Percentiles rank a stretch among this genome's conserved stretches.
Evolutionary conservation across 2,888 invertebrate species (phyloP).

Genomic region (Drosophila maculinotata): DNA sequence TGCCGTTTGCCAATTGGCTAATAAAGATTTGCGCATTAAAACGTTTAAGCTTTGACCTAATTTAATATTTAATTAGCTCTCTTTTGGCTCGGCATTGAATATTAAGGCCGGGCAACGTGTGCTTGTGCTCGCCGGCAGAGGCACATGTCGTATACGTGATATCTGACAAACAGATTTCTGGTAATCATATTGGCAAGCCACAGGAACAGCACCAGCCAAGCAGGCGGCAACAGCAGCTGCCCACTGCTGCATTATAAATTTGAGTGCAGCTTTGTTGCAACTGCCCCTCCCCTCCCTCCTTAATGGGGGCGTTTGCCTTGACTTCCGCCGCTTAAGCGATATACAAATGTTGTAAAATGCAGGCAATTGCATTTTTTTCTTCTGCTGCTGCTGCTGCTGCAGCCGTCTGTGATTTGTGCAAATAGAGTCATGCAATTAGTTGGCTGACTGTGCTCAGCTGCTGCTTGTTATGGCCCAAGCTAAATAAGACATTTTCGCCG

Average conservation of each 20-base stretch:
- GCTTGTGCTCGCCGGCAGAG: slow-evolving; percentile 50
- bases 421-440: slow-evolving; percentile 74
- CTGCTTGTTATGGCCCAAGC: slow-evolving; percentile 6
- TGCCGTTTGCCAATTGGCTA: slow-evolving; percentile 42
- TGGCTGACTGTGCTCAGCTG: slow-evolving; percentile 27
- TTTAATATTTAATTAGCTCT: slow-evolving; percentile 76
- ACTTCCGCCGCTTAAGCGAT: slow-evolving; percentile 45
- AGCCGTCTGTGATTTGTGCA: slow-evolving; percentile 55
- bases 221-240: slow-evolving; percentile 12
- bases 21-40: slow-evolving; percentile 60
- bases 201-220: slow-evolving; percentile 11
- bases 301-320: slow-evolving; percentile 31
- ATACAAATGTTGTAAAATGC: slow-evolving; percentile 67
- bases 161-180: slow-evolving; percentile 66
- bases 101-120: slow-evolving; percentile 24
- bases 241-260: slow-evolving; percentile 56
- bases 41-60: slow-evolving; percentile 59
- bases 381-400: slow-evolving; percentile 6
- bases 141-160: slow-evolving; percentile 77
- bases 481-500: slow-evolving; percentile 7
- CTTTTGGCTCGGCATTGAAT: slow-evolving; percentile 41
- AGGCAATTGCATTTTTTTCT: slow-evolving; percentile 18
- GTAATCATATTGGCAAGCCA: slow-evolving; percentile 20
- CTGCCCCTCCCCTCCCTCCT: background rate
- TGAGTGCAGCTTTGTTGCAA: background rate